phyloP scores from a whole-genome alignment of 2,888 invertebrate species.

The Leptopilina drosophilae region DNA sequence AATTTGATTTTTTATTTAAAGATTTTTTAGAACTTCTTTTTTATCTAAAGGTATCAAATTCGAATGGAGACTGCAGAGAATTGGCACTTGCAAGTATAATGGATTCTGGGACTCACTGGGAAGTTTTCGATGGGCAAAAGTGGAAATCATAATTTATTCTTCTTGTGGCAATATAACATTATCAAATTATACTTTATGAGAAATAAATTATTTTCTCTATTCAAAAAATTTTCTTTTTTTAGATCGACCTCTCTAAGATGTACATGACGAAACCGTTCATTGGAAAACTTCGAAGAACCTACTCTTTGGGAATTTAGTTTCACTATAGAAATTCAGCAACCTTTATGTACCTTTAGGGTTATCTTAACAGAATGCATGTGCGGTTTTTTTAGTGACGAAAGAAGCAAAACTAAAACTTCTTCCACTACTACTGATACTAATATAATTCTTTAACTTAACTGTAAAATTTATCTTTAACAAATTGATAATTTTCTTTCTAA shows the following conservation, averaged over 20 bases:
- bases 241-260: too few relatives aligned
- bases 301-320: constrained; percentile 86
- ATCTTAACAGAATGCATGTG: constrained; percentile 82
- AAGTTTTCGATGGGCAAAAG: too few relatives aligned
- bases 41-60: constrained; percentile 28
- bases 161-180: too few relatives aligned
- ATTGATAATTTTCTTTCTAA: constrained; percentile 78
- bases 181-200: too few relatives aligned
- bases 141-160: too few relatives aligned
- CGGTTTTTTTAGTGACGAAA: not conserved
- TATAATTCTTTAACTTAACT: not conserved
- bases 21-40: too few relatives aligned
- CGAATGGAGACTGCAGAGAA: constrained; percentile 78
- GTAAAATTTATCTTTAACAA: constrained; percentile 11
- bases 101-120: too few relatives aligned
- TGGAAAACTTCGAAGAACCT: constrained; percentile 86
- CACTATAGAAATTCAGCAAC: constrained; percentile 85
- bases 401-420: not conserved
- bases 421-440: not conserved
- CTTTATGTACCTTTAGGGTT: constrained; percentile 83
- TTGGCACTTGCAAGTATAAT: constrained; percentile 83
- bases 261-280: constrained; percentile 92
- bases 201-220: too few relatives aligned
- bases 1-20: too few relatives aligned
- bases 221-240: too few relatives aligned